A percentile compares a stretch with the other conserved stretches of the same genome.
phyloP scores from a whole-genome alignment of 2,888 invertebrate species.

The Eumerus sabulonum region DNA sequence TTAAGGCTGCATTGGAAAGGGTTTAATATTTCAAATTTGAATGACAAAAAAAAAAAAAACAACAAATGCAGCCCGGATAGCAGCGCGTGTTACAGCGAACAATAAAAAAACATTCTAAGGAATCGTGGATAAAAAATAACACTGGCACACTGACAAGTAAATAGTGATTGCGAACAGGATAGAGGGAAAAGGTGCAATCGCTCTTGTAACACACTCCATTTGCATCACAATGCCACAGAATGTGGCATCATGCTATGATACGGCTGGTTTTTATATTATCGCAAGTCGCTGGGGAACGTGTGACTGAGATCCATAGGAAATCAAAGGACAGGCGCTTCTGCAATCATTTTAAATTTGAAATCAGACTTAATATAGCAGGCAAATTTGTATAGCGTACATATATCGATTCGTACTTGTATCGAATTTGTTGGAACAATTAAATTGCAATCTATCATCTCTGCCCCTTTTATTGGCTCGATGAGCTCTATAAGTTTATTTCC shows the following conservation, averaged over 20 bases:
- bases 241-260: conserved; percentile 50
- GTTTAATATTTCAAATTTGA: conserved; percentile 52
- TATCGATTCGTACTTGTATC: too few relatives aligned
- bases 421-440: too few relatives aligned
- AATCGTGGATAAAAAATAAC: neutral
- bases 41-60: conserved; percentile 51
- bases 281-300: conserved; percentile 27
- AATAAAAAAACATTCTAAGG: conserved; percentile 8
- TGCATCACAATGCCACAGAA: conserved; percentile 56
- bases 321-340: neutral
- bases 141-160: too few relatives aligned
- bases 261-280: conserved; percentile 11
- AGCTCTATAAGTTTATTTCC: too few relatives aligned
- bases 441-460: too few relatives aligned
- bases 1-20: conserved; percentile 28
- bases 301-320: conserved; percentile 17
- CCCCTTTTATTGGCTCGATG: too few relatives aligned
- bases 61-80: conserved; percentile 7
- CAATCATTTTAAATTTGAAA: neutral
- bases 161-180: conserved; percentile 16
- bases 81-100: conserved; percentile 35
- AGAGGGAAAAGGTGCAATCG: conserved; percentile 56
- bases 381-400: too few relatives aligned
- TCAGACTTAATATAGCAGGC: too few relatives aligned
- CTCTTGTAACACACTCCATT: conserved; percentile 23